These are phyloP conservation scores for Chondrilla cf. caribensis DNA, from an alignment of 37 sponge, comb jelly and placozoan genomes.

Conservation along the genomic window DNA sequence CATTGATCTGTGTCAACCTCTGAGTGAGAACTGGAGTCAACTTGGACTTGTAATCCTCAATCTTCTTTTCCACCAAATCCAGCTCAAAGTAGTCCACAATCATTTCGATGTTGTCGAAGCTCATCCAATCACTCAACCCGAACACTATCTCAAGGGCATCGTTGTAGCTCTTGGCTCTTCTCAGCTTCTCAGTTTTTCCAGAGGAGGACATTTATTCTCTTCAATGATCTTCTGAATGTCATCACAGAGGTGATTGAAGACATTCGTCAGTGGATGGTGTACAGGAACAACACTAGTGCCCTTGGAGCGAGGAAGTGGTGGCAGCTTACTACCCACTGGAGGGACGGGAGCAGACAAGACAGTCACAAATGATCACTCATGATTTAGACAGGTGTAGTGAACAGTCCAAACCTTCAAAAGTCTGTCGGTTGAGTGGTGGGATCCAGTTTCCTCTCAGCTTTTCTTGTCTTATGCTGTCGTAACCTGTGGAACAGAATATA, in stretches of 20 bases:
- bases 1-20: not conserved
- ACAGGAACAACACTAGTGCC: not conserved
- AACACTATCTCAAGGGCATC: not conserved
- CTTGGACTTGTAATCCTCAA: constrained; percentile 15
- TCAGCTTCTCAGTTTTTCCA: not conserved
- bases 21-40: not conserved
- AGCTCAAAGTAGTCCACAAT: not conserved
- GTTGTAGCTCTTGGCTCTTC: not conserved
- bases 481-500: no score
- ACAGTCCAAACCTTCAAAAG: no score
- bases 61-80: not conserved
- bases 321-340: no score
- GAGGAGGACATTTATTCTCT: not conserved
- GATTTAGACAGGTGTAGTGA: no score
- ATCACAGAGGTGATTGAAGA: not conserved
- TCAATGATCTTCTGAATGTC: not conserved
- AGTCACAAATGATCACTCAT: no score
- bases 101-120: not conserved
- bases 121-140: not conserved
- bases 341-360: no score
- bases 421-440: no score
- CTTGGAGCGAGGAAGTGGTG: not conserved
- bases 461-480: no score
- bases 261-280: constrained; percentile 3
- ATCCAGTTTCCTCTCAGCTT: no score